Percentiles rank a stretch among this genome's conserved stretches.
phyloP scores from a whole-genome alignment of 2,888 invertebrate species.

The Falcaria lacertinaria region DNA sequence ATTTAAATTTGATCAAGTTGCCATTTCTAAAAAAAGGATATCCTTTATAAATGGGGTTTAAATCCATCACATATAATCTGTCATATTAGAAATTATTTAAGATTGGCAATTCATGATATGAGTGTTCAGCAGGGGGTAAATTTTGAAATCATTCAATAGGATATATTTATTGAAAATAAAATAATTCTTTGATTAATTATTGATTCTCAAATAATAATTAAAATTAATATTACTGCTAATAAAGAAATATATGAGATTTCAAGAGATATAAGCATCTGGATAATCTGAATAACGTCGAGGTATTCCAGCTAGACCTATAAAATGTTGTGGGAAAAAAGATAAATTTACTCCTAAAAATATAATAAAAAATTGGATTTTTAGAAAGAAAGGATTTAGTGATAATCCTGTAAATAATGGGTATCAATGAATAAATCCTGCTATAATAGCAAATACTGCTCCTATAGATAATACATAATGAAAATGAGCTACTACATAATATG shows the following conservation, averaged over 20 bases:
- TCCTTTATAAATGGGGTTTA: slow-evolving; percentile 84
- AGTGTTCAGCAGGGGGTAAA: slow-evolving; percentile 79
- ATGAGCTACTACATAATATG: slow-evolving; percentile 91
- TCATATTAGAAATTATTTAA: slow-evolving; percentile 82
- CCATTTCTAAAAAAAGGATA: slow-evolving; percentile 81
- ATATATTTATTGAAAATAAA: slow-evolving; percentile 68
- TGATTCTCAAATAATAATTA: slow-evolving; percentile 82
- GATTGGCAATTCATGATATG: slow-evolving; percentile 79
- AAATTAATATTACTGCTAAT: slow-evolving; percentile 77
- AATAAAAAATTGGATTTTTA: slow-evolving; percentile 84
- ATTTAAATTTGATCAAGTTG: slow-evolving; percentile 78
- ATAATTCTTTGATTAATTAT: slow-evolving; percentile 73
- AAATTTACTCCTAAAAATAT: slow-evolving; percentile 89
- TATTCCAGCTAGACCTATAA: slow-evolving; percentile 76
- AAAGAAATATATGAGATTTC: slow-evolving; percentile 84
- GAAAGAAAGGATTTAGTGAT: slow-evolving; percentile 75
- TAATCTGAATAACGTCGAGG: slow-evolving; percentile 89
- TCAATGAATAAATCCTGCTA: slow-evolving; percentile 86
- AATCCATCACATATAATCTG: slow-evolving; percentile 80
- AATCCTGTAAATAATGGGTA: slow-evolving; percentile 84
- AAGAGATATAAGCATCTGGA: slow-evolving; percentile 81
- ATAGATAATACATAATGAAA: slow-evolving; percentile 91
- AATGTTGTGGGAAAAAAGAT: slow-evolving; percentile 91
- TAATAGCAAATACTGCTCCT: slow-evolving; percentile 89
- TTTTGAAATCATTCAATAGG: slow-evolving; percentile 82